A percentile compares a stretch with the other conserved stretches of the same genome.
These are phyloP conservation scores for Clytia hemisphaerica DNA, from an alignment of 30 jellyfish, hydroid and myxozoan genomes.

Conservation along the genomic window DNA sequence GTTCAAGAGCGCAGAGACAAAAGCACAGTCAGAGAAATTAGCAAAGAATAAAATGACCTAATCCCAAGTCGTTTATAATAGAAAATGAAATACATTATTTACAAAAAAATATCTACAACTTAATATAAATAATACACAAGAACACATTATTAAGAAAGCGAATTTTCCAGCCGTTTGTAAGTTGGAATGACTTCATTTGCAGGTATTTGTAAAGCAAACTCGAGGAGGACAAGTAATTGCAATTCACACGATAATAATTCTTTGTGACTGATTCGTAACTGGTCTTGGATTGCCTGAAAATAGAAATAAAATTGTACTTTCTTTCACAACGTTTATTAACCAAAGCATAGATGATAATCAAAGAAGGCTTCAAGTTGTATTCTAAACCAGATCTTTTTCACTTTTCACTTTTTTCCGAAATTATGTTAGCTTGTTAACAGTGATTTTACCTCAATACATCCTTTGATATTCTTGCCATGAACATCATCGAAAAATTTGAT, in stretches of 20 bases:
- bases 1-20: no score
- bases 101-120: no score
- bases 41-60: no score
- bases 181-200: slow-evolving; percentile 51
- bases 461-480: slow-evolving; percentile 37
- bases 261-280: slow-evolving; percentile 53
- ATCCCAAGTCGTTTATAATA: no score
- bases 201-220: slow-evolving; percentile 60
- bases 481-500: slow-evolving; percentile 70
- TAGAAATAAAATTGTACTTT: background rate
- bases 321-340: background rate
- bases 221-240: slow-evolving; percentile 62
- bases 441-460: slow-evolving; percentile 66
- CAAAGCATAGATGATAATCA: background rate
- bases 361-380: background rate
- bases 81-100: no score
- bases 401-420: background rate
- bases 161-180: slow-evolving; percentile 50
- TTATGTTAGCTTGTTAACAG: no score
- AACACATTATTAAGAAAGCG: no score
- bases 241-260: slow-evolving; percentile 69
- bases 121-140: no score
- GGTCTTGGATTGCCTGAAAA: slow-evolving; percentile 62
- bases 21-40: no score
- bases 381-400: background rate